A percentile compares a stretch with the other conserved stretches of the same genome.
Conservation (phyloP, 92 coral and sea anemone species). For the Epizoanthus rinbou region DNA sequence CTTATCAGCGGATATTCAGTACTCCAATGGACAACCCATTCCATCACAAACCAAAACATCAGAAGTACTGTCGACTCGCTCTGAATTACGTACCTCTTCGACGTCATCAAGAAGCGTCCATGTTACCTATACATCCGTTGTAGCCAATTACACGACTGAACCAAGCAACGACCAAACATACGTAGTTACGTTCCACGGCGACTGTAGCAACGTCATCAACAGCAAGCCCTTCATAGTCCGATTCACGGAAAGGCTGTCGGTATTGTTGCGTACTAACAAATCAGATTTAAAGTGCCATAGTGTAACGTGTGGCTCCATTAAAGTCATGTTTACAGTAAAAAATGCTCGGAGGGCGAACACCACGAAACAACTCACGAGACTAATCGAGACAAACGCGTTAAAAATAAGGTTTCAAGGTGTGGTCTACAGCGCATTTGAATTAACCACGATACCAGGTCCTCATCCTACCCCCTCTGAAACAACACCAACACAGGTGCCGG, state of each 20-base stretch:
- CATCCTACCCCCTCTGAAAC: constrained; percentile 1
- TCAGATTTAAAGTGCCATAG: constrained; percentile 51
- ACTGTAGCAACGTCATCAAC: constrained; percentile 48
- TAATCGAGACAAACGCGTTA: constrained; percentile 48
- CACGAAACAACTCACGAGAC: constrained; percentile 42
- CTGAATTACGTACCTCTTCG: background rate
- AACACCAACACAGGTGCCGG: constrained; percentile 1
- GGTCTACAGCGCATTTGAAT: constrained; percentile 51
- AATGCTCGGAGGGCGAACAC: constrained; percentile 40
- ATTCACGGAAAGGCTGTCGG: constrained; percentile 45
- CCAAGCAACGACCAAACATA: constrained; percentile 42
- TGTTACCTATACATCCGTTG: background rate
- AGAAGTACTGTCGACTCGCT: background rate
- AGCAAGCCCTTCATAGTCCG: constrained; percentile 45
- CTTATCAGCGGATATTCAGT: background rate
- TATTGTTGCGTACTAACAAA: constrained; percentile 39
- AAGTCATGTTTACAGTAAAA: constrained; percentile 59
- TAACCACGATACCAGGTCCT: constrained; percentile 12
- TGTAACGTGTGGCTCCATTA: constrained; percentile 70
- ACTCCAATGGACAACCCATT: background rate
- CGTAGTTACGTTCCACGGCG: constrained; percentile 57
- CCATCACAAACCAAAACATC: background rate
- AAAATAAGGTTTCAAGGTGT: constrained; percentile 53
- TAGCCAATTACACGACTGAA: constrained; percentile 11
- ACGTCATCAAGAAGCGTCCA: background rate